Evolutionary conservation across 2,113 vertebrate species (phyloP), one percentile per base, ranked within the genome.

Genomic region (Calidris pugnax): DNA sequence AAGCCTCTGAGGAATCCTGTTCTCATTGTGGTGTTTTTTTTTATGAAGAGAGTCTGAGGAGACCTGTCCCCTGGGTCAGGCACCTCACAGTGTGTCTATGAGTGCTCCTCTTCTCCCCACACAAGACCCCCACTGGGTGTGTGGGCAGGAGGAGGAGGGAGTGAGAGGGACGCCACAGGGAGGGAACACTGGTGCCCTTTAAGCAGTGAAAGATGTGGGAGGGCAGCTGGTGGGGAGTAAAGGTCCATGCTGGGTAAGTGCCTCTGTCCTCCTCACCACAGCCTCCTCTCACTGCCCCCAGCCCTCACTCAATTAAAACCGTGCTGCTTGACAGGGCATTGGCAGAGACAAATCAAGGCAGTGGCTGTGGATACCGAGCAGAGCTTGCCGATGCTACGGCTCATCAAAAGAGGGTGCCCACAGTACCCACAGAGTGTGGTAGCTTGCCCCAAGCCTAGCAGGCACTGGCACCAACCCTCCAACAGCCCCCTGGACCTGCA

Each of bases 121-220:
- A 32, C 13, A 21, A 67, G 45, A 43, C 15, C 12, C 20, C 19
- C 41, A 3, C 7, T 3, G 0, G 0, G 6, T 4, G 7, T 1
- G 1, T 12, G 15, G 45, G n/a, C 41, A 71, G 22, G 30, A 78
- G 30, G 18, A 81, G 33, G 16, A 39, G 23, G 23, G 33, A 90
- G 28, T 0, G 1, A 69, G 37, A 62, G 24, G 7, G 8, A 5
- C 63, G 45, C 19, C 1, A 0, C 0, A 2, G 9, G 13, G 43
- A 63, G 19, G 14, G 37, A 9, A 22, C 3, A 1, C 21, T 7
- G 23, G 16, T 23, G 33, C 8, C 32, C 18, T 73, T 13, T 0
- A 2, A 10, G 21, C 1, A 1, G 24, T 12, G 43, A 41, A 80
- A 33, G 13, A 62, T 12, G 20, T 12, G 45, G 30, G n/a, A 78